Evolutionary conservation across 2,113 vertebrate species (phyloP).

Genomic region (Aviceda subcristata): DNA sequence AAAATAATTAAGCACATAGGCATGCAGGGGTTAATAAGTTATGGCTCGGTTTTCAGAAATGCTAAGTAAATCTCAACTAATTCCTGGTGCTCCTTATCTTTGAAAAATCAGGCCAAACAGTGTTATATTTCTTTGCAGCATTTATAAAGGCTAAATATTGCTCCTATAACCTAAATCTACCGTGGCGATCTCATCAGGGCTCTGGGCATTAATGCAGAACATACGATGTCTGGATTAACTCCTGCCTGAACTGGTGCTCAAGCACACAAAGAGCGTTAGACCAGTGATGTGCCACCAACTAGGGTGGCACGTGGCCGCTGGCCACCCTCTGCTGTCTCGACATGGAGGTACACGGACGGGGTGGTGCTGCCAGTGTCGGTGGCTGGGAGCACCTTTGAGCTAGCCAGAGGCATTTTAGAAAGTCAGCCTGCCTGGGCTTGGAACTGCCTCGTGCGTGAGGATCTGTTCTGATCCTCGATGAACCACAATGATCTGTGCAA

Average conservation of each 20-base stretch:
- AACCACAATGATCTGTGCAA: not conserved
- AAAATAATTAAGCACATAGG: not conserved
- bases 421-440: not conserved
- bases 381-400: not conserved
- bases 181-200: not conserved
- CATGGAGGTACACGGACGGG: rapidly evolving
- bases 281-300: rapidly evolving
- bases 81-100: not conserved
- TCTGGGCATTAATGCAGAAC: not conserved
- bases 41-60: not conserved
- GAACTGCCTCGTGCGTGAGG: not conserved
- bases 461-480: not conserved
- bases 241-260: not conserved
- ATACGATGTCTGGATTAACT: not conserved
- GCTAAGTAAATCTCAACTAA: not conserved
- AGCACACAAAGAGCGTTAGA: not conserved
- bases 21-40: not conserved
- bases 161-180: not conserved
- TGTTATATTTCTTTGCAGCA: not conserved
- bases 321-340: rapidly evolving
- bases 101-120: not conserved
- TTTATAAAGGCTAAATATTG: not conserved
- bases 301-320: rapidly evolving
- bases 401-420: not conserved
- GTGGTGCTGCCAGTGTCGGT: not conserved